These are phyloP conservation scores for Lottia scabra DNA, from an alignment of 2,888 invertebrate genomes.

Conservation along the genomic window DNA sequence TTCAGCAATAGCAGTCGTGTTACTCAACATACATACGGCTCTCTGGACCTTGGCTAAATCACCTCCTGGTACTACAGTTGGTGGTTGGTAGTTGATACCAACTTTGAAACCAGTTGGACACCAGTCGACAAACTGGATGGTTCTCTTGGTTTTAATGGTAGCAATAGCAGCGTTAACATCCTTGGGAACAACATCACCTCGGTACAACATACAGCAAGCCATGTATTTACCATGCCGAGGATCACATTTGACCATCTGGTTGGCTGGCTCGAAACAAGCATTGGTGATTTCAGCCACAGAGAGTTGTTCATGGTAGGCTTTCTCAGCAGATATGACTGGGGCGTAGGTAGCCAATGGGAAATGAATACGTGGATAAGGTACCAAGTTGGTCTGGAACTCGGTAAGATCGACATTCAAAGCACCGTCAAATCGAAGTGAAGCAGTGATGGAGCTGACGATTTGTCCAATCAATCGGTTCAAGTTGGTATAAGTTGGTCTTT, in stretches of 20 bases:
- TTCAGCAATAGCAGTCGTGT: constrained; percentile 90
- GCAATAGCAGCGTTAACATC: constrained; percentile 59
- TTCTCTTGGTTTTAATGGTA: constrained; percentile 63
- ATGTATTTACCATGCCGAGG: too few species aligned
- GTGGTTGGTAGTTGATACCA: constrained; percentile 87
- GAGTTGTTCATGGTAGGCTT: constrained; percentile 59
- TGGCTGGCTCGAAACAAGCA: too few species aligned
- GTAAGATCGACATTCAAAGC: constrained; percentile 71
- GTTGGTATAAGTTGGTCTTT: constrained; percentile 86
- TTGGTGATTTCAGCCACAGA: constrained; percentile 65
- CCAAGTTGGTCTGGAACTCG: constrained; percentile 71
- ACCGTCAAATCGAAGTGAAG: constrained; percentile 70
- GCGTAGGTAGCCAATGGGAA: constrained; percentile 84
- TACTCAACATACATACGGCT: constrained; percentile 85
- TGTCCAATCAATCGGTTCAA: constrained; percentile 94
- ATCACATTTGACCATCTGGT: too few species aligned
- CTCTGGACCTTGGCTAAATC: constrained; percentile 71
- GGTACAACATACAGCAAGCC: constrained; percentile 79
- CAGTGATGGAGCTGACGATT: constrained; percentile 73
- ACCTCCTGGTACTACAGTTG: constrained; percentile 74
- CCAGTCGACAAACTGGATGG: constrained; percentile 63
- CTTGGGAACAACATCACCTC: constrained; percentile 77
- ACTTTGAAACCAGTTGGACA: constrained; percentile 72
- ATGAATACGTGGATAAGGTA: constrained; percentile 76
- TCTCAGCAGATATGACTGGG: constrained; percentile 55